Conservation (phyloP, 1,140 invertebrate genomes). For the Diuraphis noxia region DNA sequence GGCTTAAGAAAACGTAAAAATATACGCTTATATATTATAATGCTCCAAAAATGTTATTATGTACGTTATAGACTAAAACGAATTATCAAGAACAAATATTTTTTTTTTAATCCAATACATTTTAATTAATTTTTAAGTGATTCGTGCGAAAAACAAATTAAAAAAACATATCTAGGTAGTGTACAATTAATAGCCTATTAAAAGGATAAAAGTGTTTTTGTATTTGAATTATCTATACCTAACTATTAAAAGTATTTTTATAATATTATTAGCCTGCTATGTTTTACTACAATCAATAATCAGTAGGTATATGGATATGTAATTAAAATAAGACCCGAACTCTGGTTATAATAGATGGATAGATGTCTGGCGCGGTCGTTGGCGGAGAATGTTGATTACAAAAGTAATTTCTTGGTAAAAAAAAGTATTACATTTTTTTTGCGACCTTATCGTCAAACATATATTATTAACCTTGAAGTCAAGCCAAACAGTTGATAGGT, state of each 20-base stretch:
- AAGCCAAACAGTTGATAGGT: background rate
- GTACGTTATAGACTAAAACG: background rate
- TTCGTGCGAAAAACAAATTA: background rate
- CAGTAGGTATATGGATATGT: background rate
- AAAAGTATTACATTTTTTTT: background rate
- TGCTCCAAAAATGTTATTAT: background rate
- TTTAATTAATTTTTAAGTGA: background rate
- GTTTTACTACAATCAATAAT: background rate
- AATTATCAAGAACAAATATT: background rate
- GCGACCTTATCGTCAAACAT: background rate
- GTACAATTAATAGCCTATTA: background rate
- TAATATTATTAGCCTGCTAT: background rate
- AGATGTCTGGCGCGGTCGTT: background rate
- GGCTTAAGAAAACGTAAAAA: too few relatives aligned
- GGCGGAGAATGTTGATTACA: background rate
- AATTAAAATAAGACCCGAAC: background rate
- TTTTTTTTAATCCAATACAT: background rate
- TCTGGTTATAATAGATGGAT: background rate
- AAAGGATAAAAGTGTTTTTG: background rate
- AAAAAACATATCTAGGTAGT: background rate
- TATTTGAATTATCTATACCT: background rate
- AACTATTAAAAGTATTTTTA: background rate
- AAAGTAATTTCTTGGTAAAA: background rate
- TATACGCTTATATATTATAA: background rate
- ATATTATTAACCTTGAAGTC: constrained; percentile 4